A percentile compares a stretch with the other conserved stretches of the same genome.
Evolutionary conservation across 2,113 vertebrate genomes (phyloP).

Genomic region (Triplophysa rosa): DNA sequence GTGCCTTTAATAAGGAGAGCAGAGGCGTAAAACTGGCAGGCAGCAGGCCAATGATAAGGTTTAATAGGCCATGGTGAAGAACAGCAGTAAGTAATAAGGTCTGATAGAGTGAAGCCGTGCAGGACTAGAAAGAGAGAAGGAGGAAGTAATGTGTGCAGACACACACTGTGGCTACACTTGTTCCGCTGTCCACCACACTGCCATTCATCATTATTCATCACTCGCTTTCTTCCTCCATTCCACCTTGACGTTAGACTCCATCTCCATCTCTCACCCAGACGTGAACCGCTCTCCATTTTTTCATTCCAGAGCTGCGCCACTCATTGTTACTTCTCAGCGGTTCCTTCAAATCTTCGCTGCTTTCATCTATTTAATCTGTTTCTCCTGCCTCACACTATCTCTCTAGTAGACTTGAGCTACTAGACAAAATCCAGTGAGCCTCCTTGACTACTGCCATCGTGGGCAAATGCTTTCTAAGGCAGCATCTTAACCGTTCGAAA

Average conservation of each 20-base stretch:
- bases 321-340: constrained; percentile 8
- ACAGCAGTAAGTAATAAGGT: constrained; percentile 52
- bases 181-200: constrained; percentile 40
- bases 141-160: constrained; percentile 28
- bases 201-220: constrained; percentile 54
- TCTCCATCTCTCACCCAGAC: constrained; percentile 32
- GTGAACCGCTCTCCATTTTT: constrained; percentile 20
- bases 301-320: constrained; percentile 6
- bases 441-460: no score
- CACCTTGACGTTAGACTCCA: constrained; percentile 3
- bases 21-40: constrained; percentile 53
- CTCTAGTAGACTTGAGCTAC: constrained; percentile 6
- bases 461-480: no score
- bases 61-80: constrained; percentile 56
- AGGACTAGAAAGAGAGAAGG: constrained; percentile 30
- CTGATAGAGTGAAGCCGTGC: constrained; percentile 47
- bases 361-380: constrained; percentile 30
- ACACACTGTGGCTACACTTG: constrained; percentile 44
- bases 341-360: constrained; percentile 7
- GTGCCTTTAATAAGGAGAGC: constrained; percentile 50
- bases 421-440: neutral
- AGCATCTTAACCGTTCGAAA: no score
- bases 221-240: constrained; percentile 33
- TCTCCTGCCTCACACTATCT: neutral
- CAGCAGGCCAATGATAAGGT: constrained; percentile 48